Evolutionary conservation across 2,888 invertebrate genomes (phyloP).

Genomic region (Mythimna pallens): DNA sequence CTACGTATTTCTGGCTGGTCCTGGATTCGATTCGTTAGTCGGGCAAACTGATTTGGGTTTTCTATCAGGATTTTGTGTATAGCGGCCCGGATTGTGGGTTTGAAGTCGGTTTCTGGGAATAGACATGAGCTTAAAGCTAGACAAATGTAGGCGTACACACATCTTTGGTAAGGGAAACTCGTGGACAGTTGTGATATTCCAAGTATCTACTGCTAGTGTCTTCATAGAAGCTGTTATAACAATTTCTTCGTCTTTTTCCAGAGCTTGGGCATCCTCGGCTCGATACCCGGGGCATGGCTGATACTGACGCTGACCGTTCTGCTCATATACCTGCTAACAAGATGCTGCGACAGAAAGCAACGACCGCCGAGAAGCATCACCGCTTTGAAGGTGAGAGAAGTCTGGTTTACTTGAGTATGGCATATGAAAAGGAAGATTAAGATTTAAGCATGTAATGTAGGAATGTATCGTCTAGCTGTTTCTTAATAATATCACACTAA

Average conservation of each 20-base stretch:
- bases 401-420: background rate
- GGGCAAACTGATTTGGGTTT: background rate
- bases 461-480: too few species aligned
- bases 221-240: background rate
- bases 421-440: background rate
- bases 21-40: background rate
- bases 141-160: background rate
- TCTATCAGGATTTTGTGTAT: background rate
- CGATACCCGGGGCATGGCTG: constrained; percentile 98
- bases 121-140: background rate
- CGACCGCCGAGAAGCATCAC: constrained; percentile 97
- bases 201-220: background rate
- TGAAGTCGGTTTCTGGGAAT: background rate
- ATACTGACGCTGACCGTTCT: constrained; percentile 97
- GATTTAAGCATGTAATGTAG: background rate
- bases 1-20: background rate
- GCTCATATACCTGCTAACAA: constrained; percentile 97
- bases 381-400: constrained; percentile 92
- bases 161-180: background rate
- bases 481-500: too few species aligned
- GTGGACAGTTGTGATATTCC: background rate
- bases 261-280: constrained; percentile 98
- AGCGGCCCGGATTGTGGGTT: background rate
- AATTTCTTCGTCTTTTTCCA: constrained; percentile 80
- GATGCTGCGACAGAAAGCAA: constrained; percentile 98